Evolutionary conservation across 2,888 invertebrate genomes (phyloP), one percentile per base, ranked within the genome.

Genomic region (Calliopum simillimum): DNA sequence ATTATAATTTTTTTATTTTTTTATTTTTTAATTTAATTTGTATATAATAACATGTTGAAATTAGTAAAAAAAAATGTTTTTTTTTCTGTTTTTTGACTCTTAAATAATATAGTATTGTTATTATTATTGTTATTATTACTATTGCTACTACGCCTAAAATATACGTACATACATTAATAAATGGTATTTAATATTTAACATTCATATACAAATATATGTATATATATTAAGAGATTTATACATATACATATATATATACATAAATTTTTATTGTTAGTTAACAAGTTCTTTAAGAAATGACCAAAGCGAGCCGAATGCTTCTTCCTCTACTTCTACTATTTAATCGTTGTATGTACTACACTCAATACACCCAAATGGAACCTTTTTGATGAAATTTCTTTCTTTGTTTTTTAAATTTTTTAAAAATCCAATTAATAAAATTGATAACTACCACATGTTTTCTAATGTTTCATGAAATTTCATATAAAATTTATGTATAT

Each of bases 281-380:
- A 23, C 8, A 53, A 4, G 8, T 1, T 53, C 4, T 6, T 53
- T 53, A 53, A 53, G 53, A 53, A 53, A 11, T 53, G 23, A 53
- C 53, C 21, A 21, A 23, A 23, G 19, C 13, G 21, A 53, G 53
- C 53, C 21, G 53, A 53, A 23, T 53, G 53, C 53, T 53, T 53
- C 53, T 23, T 53, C 53, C 53, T 53, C 53, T 53, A 19, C 53
- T 23, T 53, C 53, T 53, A 53, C 53, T 53, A 14, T 12, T 33
- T 53, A 53, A 21, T 53, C 19, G 53, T 53, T 53, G 53, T 53
- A 33, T 33, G 33, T 33, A 33, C 33, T 33, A 33, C 33, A 53
- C 23, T 53, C 53, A 53, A 23, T 12, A 53, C 21, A 13, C 21
- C 49, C 53, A 53, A 53, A 12, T 53, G 53, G 19, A 53, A 21